Percentiles rank a stretch among this genome's conserved stretches.
Evolutionary conservation across 2,888 invertebrate genomes (phyloP).

Genomic region (Dicranocentrus wangi): DNA sequence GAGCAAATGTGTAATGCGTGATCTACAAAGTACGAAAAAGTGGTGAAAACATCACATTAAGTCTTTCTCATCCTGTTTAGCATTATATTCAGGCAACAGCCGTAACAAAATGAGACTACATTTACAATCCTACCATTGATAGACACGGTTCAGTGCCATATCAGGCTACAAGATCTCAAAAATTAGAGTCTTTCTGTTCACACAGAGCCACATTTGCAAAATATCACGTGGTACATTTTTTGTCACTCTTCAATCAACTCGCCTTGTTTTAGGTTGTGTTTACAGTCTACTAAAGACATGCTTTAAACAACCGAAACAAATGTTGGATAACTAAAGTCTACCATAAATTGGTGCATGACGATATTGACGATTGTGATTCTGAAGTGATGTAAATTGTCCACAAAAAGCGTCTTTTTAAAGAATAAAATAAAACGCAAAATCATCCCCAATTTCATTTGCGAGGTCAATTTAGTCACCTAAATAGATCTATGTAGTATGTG

Average conservation of each 20-base stretch:
- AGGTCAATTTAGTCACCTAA: too few species aligned
- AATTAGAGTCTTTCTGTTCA: slow-evolving; percentile 3
- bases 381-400: too few species aligned
- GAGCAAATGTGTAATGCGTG: not conserved
- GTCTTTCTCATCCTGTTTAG: not conserved
- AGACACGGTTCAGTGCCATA: slow-evolving; percentile 45
- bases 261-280: not conserved
- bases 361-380: not conserved
- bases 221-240: not conserved
- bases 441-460: too few species aligned
- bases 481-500: too few species aligned
- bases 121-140: slow-evolving; percentile 27
- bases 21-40: slow-evolving; percentile 15
- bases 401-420: too few species aligned
- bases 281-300: not conserved
- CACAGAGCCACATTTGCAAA: not conserved
- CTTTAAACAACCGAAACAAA: slow-evolving; percentile 25
- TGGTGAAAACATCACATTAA: not conserved
- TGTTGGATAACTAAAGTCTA: slow-evolving; percentile 29
- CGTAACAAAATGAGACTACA: slow-evolving; percentile 36
- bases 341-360: slow-evolving; percentile 37
- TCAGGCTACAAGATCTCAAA: slow-evolving; percentile 45
- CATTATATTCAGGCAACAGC: not conserved
- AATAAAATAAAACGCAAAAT: too few species aligned
- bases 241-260: slow-evolving; percentile 30